These are phyloP conservation scores for Orthosia gothica DNA, from an alignment of 2,888 invertebrate species.

Conservation along the genomic window DNA sequence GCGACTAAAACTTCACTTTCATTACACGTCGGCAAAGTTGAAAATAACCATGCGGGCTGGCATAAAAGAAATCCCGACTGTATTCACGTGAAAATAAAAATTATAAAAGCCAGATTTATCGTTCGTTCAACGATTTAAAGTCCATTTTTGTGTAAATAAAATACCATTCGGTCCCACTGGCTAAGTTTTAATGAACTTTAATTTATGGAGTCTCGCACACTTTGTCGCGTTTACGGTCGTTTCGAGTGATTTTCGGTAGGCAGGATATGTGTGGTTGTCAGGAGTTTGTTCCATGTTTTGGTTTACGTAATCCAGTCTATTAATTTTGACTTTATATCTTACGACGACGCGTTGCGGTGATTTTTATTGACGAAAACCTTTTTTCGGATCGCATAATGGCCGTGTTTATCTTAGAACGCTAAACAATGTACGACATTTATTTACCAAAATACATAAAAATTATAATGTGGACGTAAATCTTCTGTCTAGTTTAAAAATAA, in stretches of 20 bases:
- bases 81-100: conserved; percentile 78
- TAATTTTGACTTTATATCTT: conserved; percentile 78
- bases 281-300: conserved; percentile 78
- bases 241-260: conserved; percentile 78
- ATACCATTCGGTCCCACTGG: conserved; percentile 70
- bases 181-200: conserved; percentile 87
- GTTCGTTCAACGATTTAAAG: conserved; percentile 73
- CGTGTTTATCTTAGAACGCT: conserved; percentile 61
- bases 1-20: conserved; percentile 71
- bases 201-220: conserved; percentile 83
- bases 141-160: conserved; percentile 80
- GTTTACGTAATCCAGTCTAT: conserved; percentile 82
- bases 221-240: conserved; percentile 86
- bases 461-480: conserved; percentile 43
- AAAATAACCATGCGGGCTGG: conserved; percentile 76
- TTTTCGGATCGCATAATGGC: conserved; percentile 65
- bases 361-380: conserved; percentile 70
- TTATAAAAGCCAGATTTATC: conserved; percentile 71
- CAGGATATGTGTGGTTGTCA: conserved; percentile 78
- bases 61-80: conserved; percentile 78
- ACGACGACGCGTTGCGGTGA: conserved; percentile 61
- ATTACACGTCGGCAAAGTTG: conserved; percentile 75
- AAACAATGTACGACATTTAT: conserved; percentile 47
- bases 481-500: conserved; percentile 42
- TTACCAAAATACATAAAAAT: conserved; percentile 49